Base-by-base conservation (phyloP, 2,797 vertebrate species). In the Microctenopoma lineatum region DNA sequence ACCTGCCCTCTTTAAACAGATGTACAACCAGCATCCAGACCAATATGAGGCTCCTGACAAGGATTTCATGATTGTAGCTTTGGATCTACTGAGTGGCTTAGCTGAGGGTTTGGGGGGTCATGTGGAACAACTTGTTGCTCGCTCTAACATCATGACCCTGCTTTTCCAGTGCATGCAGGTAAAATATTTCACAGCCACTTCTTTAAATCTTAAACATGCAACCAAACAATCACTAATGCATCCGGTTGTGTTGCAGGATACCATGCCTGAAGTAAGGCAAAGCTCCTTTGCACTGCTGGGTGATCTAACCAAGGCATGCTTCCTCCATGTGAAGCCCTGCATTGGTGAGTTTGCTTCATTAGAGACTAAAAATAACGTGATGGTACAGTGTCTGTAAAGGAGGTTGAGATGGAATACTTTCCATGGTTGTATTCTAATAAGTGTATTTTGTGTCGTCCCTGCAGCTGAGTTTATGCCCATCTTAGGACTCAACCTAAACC, bases 121-220 rank as follows among this genome's bases (percentile, higher is more conserved):
- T 0, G 96, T 98, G 75, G 97, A 98, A 12, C 96, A 97, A 87
- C 88, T 98, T 25, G 97, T 98, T 39, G 96, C 97, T 2, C 94
- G 96, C 1, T 98, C 96, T 51, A 98, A 98, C 90, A 95, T 98
- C 80, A 98, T 98, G 97, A 98, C 96, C 0, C 90, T 98, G 69
- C 94, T 98, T 0, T 98, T 98, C 89, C 97, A 98, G 91, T 98
- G 97, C 89, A 98, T 98, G 97, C 97, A 98, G 96, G 97, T 97
- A 63, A 1, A 56, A 32, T 41, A 38, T 34, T 41, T 14, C 7
- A 1, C 0, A 6, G 14, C 61, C 34, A 0, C 41, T 1, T 53
- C 14, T 13, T 55, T 38, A 1, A 4, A 21, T 4, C 15, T 44
- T 44, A 25, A 27, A 58, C 18, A 21, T 44, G 38, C 50, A 55